These are phyloP conservation scores for Oxytorus armatus DNA, from an alignment of 2,888 invertebrate genomes.

Conservation along the genomic window DNA sequence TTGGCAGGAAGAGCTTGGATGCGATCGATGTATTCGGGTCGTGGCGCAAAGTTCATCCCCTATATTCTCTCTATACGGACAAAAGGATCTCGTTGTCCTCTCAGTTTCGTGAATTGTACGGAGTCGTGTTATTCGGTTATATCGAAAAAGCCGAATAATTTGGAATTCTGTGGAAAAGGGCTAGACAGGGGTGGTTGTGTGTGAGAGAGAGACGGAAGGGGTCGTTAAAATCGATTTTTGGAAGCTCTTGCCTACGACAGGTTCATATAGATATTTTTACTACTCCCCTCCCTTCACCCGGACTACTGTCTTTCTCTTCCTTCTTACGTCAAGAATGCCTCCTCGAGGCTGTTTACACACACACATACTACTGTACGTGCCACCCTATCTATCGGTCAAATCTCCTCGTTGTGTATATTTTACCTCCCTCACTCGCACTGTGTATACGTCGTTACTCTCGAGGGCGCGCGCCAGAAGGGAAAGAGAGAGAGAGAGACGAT, in stretches of 20 bases:
- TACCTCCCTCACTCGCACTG: not conserved
- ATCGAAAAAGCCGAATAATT: conserved; percentile 43
- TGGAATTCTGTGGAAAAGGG: conserved; percentile 23
- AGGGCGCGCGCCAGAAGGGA: conserved; percentile 33
- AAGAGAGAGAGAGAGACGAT: conserved; percentile 26
- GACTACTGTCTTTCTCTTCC: no score
- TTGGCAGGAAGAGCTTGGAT: conserved; percentile 41
- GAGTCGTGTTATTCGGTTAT: conserved; percentile 43
- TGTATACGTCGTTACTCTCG: conserved; percentile 24
- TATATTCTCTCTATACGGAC: not conserved
- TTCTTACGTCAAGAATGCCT: conserved; percentile 56
- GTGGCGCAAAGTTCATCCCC: conserved; percentile 48
- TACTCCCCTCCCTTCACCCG: conserved; percentile 27
- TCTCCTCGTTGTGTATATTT: conserved; percentile 38
- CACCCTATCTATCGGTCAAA: conserved; percentile 31
- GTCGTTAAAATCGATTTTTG: conserved; percentile 65
- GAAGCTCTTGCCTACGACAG: conserved; percentile 24
- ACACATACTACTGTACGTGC: conserved; percentile 37
- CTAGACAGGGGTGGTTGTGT: conserved; percentile 4
- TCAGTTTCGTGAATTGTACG: not conserved
- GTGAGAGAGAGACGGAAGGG: conserved; percentile 26
- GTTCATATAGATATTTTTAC: conserved; percentile 26
- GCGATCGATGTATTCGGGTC: conserved; percentile 63
- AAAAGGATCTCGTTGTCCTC: not conserved
- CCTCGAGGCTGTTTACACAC: conserved; percentile 34